Evolutionary conservation across 2,888 invertebrate species (phyloP), one percentile per base, ranked within the genome.

Genomic region (Lepidonotus clava): DNA sequence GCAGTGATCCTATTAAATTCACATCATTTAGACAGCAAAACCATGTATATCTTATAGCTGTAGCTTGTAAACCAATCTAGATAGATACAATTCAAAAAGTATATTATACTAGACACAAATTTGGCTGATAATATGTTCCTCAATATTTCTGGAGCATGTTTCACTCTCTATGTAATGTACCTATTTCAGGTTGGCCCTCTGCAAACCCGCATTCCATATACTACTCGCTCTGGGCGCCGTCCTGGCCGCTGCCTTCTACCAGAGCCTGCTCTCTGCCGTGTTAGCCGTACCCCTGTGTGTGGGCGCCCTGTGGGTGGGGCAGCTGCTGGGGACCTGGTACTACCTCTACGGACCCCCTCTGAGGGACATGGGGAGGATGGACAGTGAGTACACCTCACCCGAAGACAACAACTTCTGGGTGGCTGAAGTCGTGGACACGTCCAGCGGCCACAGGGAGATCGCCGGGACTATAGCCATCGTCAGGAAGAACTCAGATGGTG

Each of bases 341-440:
- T 86, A 86, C 46, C 24, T 86, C 24, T 86, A 86, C 38, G 86
- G 86, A n/a, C 71, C 76, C 6, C 86, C 86, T 11, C 41, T 86
- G 77, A n/a, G 24, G 1, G 86, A 86, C 53, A 34, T 86, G 51
- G 77, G 36, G 21, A 21, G 67, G 32, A 71, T 76, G 38, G 67
- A 86, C 46, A 53, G 21, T n/a, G 77, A 76, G 2, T 86, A 86
- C 36, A 67, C 34, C 1, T 32, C 41, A 14, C 67, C 38, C 14
- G n/a, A 46, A 8, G 86, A 86, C 36, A 67, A 67, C 67, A 66
- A 34, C n/a, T 86, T 86, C 76, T 86, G 46, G 71, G 86, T 86
- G 14, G 86, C 86, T n/a, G 86, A 86, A 46, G 38, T 34, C 1
- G 4, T 11, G 1, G 71, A 71, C 53, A 8, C 34, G 11, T n/a